A percentile compares a stretch with the other conserved stretches of the same genome.
Evolutionary conservation across 1,140 invertebrate genomes (phyloP).

Genomic region (Potamilus streckersoni): DNA sequence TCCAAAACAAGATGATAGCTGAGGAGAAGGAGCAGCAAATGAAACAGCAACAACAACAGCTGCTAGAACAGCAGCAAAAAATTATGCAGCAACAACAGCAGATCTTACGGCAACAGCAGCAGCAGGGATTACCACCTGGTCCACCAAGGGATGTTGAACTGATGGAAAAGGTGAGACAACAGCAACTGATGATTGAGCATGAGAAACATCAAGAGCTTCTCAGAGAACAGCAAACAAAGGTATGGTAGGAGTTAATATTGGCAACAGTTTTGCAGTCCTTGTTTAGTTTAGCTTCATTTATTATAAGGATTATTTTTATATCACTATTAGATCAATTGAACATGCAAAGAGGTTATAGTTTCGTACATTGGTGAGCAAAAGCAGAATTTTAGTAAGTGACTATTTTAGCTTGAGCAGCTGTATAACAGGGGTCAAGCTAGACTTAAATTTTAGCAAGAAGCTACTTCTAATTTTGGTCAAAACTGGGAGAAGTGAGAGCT

Average conservation of each 20-base stretch:
- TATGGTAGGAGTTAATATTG: constrained; percentile 1
- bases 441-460: too few relatives aligned
- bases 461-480: too few relatives aligned
- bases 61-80: constrained; percentile 12
- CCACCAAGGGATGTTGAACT: constrained; percentile 36
- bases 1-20: constrained; percentile 32
- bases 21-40: constrained; percentile 23
- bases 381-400: neutral
- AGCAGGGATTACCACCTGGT: constrained; percentile 6
- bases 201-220: constrained; percentile 48
- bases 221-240: constrained; percentile 47
- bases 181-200: constrained; percentile 57
- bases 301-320: neutral
- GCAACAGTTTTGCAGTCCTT: neutral
- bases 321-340: neutral
- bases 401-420: neutral
- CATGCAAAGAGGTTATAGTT: neutral
- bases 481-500: too few relatives aligned
- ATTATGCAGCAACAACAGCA: constrained; percentile 27
- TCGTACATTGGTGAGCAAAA: too few relatives aligned
- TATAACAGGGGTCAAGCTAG: too few relatives aligned
- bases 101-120: constrained; percentile 19
- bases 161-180: constrained; percentile 56
- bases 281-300: neutral
- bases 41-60: constrained; percentile 26